Percentiles rank a stretch among this genome's conserved stretches.
Conservation (phyloP, 2,888 invertebrate genomes). For the Pseudococcus jackbeardsleyi region DNA sequence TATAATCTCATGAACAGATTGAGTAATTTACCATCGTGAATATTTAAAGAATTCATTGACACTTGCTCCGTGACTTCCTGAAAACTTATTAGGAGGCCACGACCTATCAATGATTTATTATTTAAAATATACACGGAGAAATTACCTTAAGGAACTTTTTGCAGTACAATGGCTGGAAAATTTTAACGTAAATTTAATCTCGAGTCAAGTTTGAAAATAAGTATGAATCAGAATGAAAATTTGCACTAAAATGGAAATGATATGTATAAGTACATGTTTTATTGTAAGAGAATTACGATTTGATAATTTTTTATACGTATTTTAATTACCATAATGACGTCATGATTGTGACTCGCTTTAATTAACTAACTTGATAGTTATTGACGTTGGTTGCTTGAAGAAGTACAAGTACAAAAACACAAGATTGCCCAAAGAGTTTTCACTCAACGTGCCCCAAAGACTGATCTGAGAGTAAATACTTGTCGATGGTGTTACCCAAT, state of each 20-base stretch:
- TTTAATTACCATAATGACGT: slow-evolving; percentile 13
- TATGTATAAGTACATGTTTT: background rate
- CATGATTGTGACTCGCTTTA: background rate
- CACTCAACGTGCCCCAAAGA: background rate
- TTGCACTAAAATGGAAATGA: background rate
- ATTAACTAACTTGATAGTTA: background rate
- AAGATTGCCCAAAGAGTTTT: background rate
- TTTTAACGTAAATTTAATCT: background rate
- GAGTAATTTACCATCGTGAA: background rate
- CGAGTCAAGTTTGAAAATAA: background rate
- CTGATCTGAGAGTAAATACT: background rate
- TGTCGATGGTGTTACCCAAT: background rate
- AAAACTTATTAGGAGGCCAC: background rate
- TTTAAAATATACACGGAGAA: background rate
- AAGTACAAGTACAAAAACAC: background rate
- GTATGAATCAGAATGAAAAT: background rate
- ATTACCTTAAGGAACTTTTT: background rate
- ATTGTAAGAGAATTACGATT: background rate
- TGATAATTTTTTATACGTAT: background rate
- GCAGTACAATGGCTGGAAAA: background rate
- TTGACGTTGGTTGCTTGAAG: background rate
- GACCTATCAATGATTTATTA: slow-evolving; percentile 49
- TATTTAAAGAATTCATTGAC: slow-evolving; percentile 36
- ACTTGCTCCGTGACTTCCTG: slow-evolving; percentile 38
- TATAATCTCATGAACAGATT: background rate